phyloP scores from a whole-genome alignment of 2,888 invertebrate species.

The Mactromeris polynyma region DNA sequence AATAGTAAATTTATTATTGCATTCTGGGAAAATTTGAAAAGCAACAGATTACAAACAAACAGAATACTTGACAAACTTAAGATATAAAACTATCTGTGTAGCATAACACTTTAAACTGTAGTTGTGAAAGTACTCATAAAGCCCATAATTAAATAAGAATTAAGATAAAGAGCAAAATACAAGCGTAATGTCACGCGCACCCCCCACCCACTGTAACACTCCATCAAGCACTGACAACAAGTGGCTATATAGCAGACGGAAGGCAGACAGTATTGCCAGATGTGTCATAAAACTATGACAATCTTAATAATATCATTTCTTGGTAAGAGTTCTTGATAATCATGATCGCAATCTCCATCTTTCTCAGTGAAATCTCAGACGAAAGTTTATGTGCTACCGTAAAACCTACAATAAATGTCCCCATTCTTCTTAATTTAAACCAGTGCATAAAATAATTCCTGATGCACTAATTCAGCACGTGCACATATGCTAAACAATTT shows the following conservation, averaged over 20 bases:
- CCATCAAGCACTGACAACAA: slow-evolving; percentile 8
- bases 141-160: neutral
- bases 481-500: too few species aligned
- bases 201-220: slow-evolving; percentile 2
- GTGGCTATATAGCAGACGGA: neutral
- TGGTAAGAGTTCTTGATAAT: neutral
- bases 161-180: neutral
- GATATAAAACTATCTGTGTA: neutral
- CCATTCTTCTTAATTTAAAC: neutral
- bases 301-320: neutral
- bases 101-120: neutral
- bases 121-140: neutral
- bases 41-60: neutral
- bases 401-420: neutral
- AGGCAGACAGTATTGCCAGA: neutral
- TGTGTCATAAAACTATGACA: slow-evolving; percentile 13
- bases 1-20: neutral
- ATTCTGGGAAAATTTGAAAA: neutral
- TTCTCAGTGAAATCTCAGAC: neutral
- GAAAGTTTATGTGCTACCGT: neutral
- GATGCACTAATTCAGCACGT: too few species aligned
- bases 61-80: neutral
- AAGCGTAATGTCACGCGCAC: slow-evolving; percentile 11
- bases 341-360: neutral
- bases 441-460: neutral